Evolutionary conservation across 2,113 vertebrate genomes (phyloP), one percentile per base, ranked within the genome.

Genomic region (Rostratula benghalensis): DNA sequence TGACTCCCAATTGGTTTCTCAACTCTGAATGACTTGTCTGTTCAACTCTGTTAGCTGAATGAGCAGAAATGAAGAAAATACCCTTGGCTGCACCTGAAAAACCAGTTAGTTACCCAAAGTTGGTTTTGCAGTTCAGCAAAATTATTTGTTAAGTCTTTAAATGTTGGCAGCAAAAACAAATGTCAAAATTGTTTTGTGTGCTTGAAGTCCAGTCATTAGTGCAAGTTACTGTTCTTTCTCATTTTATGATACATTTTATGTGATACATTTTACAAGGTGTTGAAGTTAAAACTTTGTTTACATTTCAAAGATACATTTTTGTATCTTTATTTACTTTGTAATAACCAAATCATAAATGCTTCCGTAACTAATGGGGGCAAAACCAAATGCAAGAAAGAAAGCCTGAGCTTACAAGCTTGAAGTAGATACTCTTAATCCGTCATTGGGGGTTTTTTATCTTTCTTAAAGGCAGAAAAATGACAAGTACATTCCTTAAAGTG

Each of bases 391-490:
- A 37, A 31, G n/a, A 11, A 77, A 46, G 53, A 67, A 50, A 27
- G 3, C 11, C 11, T 65, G 31, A 61, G 9, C 1, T 54, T 94
- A 28, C 8, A 61, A 57, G 17, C 22, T 86, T 65, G 50, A 63
- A 41, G 31, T 13, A 83, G 39, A 28, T 65, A 12, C 7, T 73
- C 68, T 15, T 28, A 85, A 27, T 76, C 25, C 16, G 16, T 68
- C 9, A 2, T 46, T 79, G 45, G 45, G 45, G 19, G 16, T 46
- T 54, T 53, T 35, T 1, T 35, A 4, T 63, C 22, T 91, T 67
- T 37, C 21, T 7, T 79, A 45, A 7, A 50, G 28, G 9, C 1
- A 8, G 60, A 60, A 63, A 57, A 89, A 54, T 0, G 0, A 14
- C 3, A 33, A 56, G n/a, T 7, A 5, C 0, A 0, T 41, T 91